phyloP scores from a whole-genome alignment of 1,140 invertebrate species.

The Choristoneura fumiferana region DNA sequence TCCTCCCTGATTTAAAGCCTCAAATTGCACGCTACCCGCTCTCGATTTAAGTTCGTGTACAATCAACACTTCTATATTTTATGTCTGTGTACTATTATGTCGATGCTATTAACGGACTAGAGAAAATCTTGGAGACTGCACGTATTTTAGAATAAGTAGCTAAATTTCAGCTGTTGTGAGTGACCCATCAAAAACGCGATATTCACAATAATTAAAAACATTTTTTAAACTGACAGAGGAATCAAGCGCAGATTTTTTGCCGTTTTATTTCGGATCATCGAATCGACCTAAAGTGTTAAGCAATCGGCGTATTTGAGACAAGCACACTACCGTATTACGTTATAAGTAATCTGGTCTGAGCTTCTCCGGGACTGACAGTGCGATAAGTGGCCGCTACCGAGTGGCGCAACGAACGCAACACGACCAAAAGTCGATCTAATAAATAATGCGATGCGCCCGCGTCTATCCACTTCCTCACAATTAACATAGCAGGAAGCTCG shows the following conservation, averaged over 20 bases:
- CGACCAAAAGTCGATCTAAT: constrained; percentile 57
- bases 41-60: constrained; percentile 37
- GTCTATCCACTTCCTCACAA: constrained; percentile 63
- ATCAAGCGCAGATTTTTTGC: constrained; percentile 7
- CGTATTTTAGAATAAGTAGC: too few species aligned
- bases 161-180: too few species aligned
- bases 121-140: constrained; percentile 1
- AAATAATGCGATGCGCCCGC: constrained; percentile 62
- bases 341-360: constrained; percentile 70
- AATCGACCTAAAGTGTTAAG: constrained; percentile 66
- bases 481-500: constrained; percentile 69
- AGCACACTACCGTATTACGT: constrained; percentile 73
- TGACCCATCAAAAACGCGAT: too few species aligned
- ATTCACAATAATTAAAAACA: constrained; percentile 2
- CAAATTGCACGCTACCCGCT: constrained; percentile 61
- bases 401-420: constrained; percentile 45
- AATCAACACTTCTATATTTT: constrained; percentile 51
- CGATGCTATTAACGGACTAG: constrained; percentile 14
- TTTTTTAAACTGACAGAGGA: constrained; percentile 10
- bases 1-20: constrained; percentile 65
- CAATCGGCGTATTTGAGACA: constrained; percentile 58
- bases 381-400: constrained; percentile 57
- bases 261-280: constrained; percentile 26
- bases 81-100: constrained; percentile 8
- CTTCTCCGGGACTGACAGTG: constrained; percentile 58